Conservation (phyloP, 2,113 vertebrate genomes). For the Sylvietta virens region DNA sequence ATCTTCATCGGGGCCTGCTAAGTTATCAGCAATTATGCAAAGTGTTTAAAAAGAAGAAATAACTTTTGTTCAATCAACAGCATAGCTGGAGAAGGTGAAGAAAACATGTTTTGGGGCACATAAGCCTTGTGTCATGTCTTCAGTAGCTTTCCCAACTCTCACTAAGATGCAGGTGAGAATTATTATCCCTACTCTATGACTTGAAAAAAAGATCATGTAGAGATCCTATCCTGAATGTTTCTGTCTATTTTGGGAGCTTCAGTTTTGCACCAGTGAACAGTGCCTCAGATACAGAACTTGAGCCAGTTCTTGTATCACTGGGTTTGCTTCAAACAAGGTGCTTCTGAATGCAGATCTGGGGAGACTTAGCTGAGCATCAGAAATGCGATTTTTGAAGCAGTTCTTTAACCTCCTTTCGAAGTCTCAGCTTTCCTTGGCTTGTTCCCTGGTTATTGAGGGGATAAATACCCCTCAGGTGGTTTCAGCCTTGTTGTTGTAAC, state of each 20-base stretch:
- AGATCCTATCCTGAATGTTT: background rate
- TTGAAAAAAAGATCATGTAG: background rate
- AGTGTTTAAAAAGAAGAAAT: background rate
- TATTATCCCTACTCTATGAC: background rate
- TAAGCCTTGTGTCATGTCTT: background rate
- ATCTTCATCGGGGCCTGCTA: background rate
- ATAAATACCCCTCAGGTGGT: background rate
- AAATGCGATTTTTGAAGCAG: background rate
- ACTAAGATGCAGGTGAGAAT: background rate
- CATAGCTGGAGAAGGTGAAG: background rate
- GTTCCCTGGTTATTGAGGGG: background rate
- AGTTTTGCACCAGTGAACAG: background rate
- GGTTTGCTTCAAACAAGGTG: background rate
- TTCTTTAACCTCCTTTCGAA: background rate
- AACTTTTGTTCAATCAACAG: background rate
- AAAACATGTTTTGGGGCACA: background rate
- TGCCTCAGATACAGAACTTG: background rate
- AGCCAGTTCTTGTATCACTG: background rate
- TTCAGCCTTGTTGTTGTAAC: background rate
- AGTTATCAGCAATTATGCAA: background rate
- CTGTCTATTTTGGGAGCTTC: background rate
- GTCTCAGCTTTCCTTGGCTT: background rate
- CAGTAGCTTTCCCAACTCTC: background rate
- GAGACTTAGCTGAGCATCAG: background rate
- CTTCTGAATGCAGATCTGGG: background rate